Percentiles rank a stretch among this genome's conserved stretches.
Conservation (phyloP, 2,113 vertebrate species). For the Boleophthalmus pectinirostris region DNA sequence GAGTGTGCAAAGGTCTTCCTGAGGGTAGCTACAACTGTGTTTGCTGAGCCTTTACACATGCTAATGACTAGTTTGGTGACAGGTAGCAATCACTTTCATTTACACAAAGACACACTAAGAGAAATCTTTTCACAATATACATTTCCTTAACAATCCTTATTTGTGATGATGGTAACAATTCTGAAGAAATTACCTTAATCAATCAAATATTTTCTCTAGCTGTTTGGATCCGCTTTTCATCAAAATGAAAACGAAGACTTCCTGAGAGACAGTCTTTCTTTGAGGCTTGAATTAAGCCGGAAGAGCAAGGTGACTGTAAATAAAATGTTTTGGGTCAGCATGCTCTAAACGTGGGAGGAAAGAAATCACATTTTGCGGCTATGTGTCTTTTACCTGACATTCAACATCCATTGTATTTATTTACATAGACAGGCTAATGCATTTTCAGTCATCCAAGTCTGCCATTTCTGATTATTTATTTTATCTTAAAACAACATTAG, state of each 20-base stretch:
- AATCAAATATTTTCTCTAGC: background rate
- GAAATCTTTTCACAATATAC: too few species aligned
- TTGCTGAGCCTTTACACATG: too few species aligned
- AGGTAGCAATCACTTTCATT: too few species aligned
- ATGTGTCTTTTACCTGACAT: too few species aligned
- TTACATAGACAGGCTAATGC: too few species aligned
- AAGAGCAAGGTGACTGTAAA: constrained; percentile 36
- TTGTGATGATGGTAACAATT: background rate
- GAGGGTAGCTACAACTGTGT: too few species aligned
- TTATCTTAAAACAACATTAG: background rate
- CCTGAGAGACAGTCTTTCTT: constrained; percentile 1
- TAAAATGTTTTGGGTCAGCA: constrained; percentile 53
- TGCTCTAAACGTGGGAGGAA: constrained; percentile 41
- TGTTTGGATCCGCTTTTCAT: background rate
- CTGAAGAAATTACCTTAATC: background rate
- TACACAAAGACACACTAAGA: too few species aligned
- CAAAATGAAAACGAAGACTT: background rate
- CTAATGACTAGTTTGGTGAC: too few species aligned
- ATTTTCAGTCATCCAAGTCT: background rate
- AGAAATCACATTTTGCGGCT: background rate
- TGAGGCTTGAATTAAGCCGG: constrained; percentile 18
- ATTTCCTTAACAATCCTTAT: background rate
- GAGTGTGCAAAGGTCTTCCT: too few species aligned
- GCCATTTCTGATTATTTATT: background rate
- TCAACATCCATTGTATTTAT: too few species aligned